Base-by-base conservation (phyloP, 2,113 vertebrate species). In the Barnardius zonarius region DNA sequence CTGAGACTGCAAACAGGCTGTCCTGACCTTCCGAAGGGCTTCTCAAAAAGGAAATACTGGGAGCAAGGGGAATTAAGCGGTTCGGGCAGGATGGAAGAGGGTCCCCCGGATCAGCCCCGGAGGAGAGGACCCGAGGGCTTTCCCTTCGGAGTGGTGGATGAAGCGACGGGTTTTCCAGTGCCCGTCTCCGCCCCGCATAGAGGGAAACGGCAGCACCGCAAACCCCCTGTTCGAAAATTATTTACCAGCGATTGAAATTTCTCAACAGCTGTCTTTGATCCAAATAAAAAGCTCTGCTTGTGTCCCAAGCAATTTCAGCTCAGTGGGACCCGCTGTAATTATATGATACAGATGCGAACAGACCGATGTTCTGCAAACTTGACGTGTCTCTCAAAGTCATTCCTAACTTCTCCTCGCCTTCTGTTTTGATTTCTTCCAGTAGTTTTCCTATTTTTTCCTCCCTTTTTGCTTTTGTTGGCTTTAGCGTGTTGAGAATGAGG, bases 281-380 rank as follows among this genome's bases (percentile, higher is more conserved):
- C 67, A 94, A 93, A 93, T 92, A 88, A 95, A 96, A 92, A 74
- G 27, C 85, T 48, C 18, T 31, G 55, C 41, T 87, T 64, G 55
- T 67, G 55, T 94, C 79, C 91, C 59, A 81, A 78, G 80, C 64
- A 85, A 51, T 95, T 90, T 51, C 85, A 69, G 25, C 77, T 96
- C 95, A 46, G 77, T 91, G 85, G 77, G 95, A 96, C 64, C 23
- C 73, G n/a, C 35, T 81, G 69, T 85, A 80, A 74, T 93, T 87
- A 69, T 78, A 62, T 24, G 73, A 72, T 52, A 64, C 91, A 86
- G 87, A 96, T 86, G 95, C 52, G 52, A 83, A 44, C 74, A 46
- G 83, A 63, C 88, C 93, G 92, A 93, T 86, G 79, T 49, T 88
- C 90, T 64, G 74, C 90, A 94, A 94, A 96, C 81, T 91, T 94